Conservation (phyloP, 2,888 invertebrate species). For the Neuroscelio doddi region DNA sequence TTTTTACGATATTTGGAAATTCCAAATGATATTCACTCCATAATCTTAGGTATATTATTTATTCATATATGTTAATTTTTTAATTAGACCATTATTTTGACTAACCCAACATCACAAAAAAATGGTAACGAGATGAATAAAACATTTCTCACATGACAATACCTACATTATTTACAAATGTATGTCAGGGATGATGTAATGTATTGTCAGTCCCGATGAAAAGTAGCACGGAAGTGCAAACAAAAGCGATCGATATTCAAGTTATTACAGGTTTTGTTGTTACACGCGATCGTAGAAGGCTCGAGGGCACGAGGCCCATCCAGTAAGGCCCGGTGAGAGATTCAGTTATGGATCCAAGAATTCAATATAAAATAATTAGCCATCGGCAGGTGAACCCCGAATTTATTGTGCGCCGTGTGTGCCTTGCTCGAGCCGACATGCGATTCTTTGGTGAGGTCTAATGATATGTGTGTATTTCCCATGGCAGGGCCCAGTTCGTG, state of each 20-base stretch:
- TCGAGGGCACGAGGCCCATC: slow-evolving; percentile 5
- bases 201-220: slow-evolving; percentile 2
- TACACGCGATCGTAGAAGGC: background rate
- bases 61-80: too few relatives aligned
- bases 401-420: slow-evolving; percentile 48
- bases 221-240: slow-evolving; percentile 27
- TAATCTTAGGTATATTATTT: too few relatives aligned
- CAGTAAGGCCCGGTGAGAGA: too few relatives aligned
- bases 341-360: slow-evolving; percentile 37
- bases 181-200: slow-evolving; percentile 25
- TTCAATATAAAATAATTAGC: slow-evolving; percentile 57
- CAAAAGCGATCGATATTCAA: slow-evolving; percentile 17
- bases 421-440: slow-evolving; percentile 25
- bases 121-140: too few relatives aligned
- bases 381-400: slow-evolving; percentile 49
- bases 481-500: slow-evolving; percentile 53
- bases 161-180: slow-evolving; percentile 37
- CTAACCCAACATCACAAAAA: too few relatives aligned
- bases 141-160: too few relatives aligned
- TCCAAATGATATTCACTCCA: too few relatives aligned
- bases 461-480: slow-evolving; percentile 68
- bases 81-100: too few relatives aligned
- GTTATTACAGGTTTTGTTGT: slow-evolving; percentile 2
- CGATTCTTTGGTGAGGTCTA: slow-evolving; percentile 47
- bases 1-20: too few relatives aligned